These are phyloP conservation scores for Drosophila quinaria DNA, from an alignment of 2,888 invertebrate genomes.

Conservation along the genomic window DNA sequence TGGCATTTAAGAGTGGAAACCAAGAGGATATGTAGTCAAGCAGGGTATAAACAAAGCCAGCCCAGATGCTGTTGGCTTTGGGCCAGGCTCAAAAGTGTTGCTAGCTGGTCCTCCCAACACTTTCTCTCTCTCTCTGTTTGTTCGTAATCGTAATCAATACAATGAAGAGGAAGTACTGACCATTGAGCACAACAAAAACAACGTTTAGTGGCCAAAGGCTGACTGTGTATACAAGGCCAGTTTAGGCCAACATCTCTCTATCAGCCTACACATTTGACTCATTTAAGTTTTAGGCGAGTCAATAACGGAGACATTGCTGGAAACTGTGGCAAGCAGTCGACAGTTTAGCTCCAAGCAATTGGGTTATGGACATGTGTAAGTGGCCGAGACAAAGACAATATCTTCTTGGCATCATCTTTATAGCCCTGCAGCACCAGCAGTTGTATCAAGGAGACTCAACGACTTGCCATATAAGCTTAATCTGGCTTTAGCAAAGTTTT, in stretches of 20 bases:
- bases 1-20: constrained; percentile 22
- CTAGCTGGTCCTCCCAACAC: background rate
- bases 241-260: background rate
- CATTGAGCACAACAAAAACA: constrained; percentile 8
- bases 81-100: constrained; percentile 19
- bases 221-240: background rate
- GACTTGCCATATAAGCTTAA: constrained; percentile 45
- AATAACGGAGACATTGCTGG: constrained; percentile 5
- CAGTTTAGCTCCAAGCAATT: constrained; percentile 10
- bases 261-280: constrained; percentile 4
- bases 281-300: constrained; percentile 13
- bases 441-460: constrained; percentile 6
- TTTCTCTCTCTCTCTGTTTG: background rate
- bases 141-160: constrained; percentile 16
- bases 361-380: constrained; percentile 14
- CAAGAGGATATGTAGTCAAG: constrained; percentile 18
- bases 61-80: constrained; percentile 64
- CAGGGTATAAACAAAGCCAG: constrained; percentile 47
- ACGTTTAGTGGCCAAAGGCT: constrained; percentile 23
- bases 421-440: constrained; percentile 10
- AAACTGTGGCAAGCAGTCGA: constrained; percentile 4
- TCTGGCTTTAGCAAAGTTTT: constrained; percentile 33
- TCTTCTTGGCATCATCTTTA: background rate
- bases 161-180: constrained; percentile 6
- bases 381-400: constrained; percentile 13